phyloP scores from a whole-genome alignment of 2,888 invertebrate species.

The Sinodicranocentrus sp. region DNA sequence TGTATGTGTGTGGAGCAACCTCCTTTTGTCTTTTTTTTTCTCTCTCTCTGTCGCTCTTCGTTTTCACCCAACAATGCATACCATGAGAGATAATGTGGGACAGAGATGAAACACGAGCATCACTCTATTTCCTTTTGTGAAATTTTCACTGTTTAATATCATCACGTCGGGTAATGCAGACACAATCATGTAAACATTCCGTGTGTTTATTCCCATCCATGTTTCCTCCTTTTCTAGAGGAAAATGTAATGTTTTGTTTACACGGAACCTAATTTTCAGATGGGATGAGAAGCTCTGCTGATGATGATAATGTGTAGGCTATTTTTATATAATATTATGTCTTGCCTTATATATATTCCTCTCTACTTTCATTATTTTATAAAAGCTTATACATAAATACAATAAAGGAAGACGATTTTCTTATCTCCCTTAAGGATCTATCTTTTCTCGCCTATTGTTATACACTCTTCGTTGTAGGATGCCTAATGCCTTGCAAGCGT shows the following conservation, averaged over 20 bases:
- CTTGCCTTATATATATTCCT: constrained; percentile 14
- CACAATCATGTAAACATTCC: neutral
- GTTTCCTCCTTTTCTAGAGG: neutral
- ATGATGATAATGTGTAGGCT: constrained; percentile 31
- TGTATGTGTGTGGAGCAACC: neutral
- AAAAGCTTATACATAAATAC: constrained; percentile 8
- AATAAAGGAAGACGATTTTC: too few relatives aligned
- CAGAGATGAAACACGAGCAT: too few relatives aligned
- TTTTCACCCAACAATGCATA: neutral
- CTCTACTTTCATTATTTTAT: constrained; percentile 42
- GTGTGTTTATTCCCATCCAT: neutral
- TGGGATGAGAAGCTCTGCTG: constrained; percentile 15
- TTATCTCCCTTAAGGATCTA: too few relatives aligned
- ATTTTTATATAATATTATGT: too few relatives aligned
- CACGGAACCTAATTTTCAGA: constrained; percentile 45
- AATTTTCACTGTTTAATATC: too few relatives aligned
- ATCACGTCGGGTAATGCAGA: neutral
- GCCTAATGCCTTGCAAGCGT: neutral
- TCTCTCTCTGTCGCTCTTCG: neutral
- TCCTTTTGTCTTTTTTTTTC: too few relatives aligned
- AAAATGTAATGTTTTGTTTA: constrained; percentile 34
- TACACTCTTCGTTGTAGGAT: neutral
- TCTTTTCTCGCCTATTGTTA: too few relatives aligned
- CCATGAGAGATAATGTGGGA: neutral
- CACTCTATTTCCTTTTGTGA: too few relatives aligned